Evolutionary conservation across 2,888 invertebrate genomes (phyloP).

Genomic region (Lasioglossum morio): DNA sequence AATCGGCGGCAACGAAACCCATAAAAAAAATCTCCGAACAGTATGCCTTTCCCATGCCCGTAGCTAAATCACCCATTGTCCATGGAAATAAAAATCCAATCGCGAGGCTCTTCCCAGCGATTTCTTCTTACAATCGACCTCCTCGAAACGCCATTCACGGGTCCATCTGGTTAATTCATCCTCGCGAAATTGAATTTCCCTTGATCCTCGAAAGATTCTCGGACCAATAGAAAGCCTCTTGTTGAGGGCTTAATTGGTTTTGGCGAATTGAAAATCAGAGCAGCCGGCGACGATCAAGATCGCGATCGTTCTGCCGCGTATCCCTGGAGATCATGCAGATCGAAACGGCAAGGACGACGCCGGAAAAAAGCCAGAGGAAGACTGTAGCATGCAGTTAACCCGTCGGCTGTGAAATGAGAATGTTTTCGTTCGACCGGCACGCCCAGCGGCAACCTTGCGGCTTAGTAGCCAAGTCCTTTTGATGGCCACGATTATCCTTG

Average conservation of each 20-base stretch:
- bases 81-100: slow-evolving; percentile 38
- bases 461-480: slow-evolving; percentile 27
- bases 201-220: not conserved
- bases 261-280: slow-evolving; percentile 8
- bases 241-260: slow-evolving; percentile 7
- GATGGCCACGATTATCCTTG: slow-evolving; percentile 59
- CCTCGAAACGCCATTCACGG: slow-evolving; percentile 2
- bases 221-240: not conserved
- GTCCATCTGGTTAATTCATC: slow-evolving; percentile 11
- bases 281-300: too few relatives aligned
- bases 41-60: not conserved
- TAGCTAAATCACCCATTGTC: slow-evolving; percentile 57
- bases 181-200: slow-evolving; percentile 35
- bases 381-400: not conserved
- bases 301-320: not conserved
- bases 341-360: not conserved
- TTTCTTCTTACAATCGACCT: slow-evolving; percentile 9
- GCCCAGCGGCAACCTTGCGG: slow-evolving; percentile 38
- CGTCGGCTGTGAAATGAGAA: slow-evolving; percentile 49
- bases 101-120: slow-evolving; percentile 25
- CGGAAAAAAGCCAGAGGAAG: not conserved
- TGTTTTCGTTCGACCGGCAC: slow-evolving; percentile 41
- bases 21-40: not conserved
- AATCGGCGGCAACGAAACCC: not conserved
- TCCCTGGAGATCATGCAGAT: not conserved